Percentiles rank a stretch among this genome's conserved stretches.
These are phyloP conservation scores for Sarcophaga caerulescens DNA, from an alignment of 2,888 invertebrate species.

Conservation along the genomic window DNA sequence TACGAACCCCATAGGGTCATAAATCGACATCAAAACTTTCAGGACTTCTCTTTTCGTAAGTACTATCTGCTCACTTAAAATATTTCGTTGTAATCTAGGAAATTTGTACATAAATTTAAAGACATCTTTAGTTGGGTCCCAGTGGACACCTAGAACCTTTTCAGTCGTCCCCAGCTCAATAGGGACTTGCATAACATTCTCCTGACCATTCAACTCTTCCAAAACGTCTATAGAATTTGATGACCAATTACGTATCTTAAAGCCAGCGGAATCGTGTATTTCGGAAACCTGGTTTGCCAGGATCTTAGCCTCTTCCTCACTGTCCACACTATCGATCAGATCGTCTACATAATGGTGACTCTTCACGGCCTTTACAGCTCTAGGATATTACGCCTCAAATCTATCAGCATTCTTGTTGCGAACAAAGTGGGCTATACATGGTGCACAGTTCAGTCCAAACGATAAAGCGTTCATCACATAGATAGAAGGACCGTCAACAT, in stretches of 20 bases:
- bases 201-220: neutral
- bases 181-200: neutral
- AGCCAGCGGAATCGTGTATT: slow-evolving; percentile 34
- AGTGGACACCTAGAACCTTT: slow-evolving; percentile 42
- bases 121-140: slow-evolving; percentile 36
- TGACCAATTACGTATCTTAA: slow-evolving; percentile 26
- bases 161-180: neutral
- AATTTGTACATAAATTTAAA: slow-evolving; percentile 40
- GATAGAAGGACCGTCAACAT: slow-evolving; percentile 13
- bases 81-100: slow-evolving; percentile 7
- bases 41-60: slow-evolving; percentile 35
- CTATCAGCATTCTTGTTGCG: slow-evolving; percentile 27
- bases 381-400: neutral
- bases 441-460: slow-evolving; percentile 56
- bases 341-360: slow-evolving; percentile 35
- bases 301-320: slow-evolving; percentile 6
- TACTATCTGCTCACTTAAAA: neutral
- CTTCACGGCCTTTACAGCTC: slow-evolving; percentile 19
- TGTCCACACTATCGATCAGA: slow-evolving; percentile 32
- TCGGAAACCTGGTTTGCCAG: neutral
- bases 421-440: slow-evolving; percentile 61
- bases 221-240: slow-evolving; percentile 36
- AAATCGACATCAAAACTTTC: slow-evolving; percentile 39
- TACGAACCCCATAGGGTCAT: slow-evolving; percentile 28
- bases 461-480: slow-evolving; percentile 62